Base-by-base conservation (phyloP, 2,888 invertebrate species). In the Lasioglossum leucozonium region DNA sequence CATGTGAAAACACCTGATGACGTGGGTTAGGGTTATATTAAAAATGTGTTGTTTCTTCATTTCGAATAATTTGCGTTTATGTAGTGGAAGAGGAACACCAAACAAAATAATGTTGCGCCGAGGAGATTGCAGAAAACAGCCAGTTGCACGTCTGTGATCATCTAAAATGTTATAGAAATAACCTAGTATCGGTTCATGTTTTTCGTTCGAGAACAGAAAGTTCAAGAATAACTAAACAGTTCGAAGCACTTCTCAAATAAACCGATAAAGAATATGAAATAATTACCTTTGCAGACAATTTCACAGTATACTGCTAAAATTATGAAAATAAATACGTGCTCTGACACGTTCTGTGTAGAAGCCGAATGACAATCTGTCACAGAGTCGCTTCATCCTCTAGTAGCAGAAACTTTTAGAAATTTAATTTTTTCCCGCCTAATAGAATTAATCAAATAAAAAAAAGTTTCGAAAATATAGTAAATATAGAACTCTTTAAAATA, bases 21-120 rank as follows among this genome's bases (percentile, higher is more conserved):
- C 30, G 26, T 55, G 10, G 37, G 16, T 42, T 79, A 10, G 75
- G 84, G 69, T 83, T 77, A 84, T 58, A 67, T 79, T 67, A 4
- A 13, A 10, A 74, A 26, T 42, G 30, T 30, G 26, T 26, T 58
- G 1, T 13, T 81, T 30, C 82, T 79, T 95, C 93, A 96, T 95
- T 96, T 97, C 0, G 96, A 95, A 93, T 97, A 97, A 94, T 98
- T 99, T 0, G 98, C 98, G 90, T 98, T 97, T 78, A 99, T 98
- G 94, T 99, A 99, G 94, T 99, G 99, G 94, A 98, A 99, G 2
- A 99, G 96, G 74, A 99, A 98, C n/a, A 99, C 99, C 91, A 99
- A 95, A 76, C 99, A 96, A 93, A 99, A 98, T 62, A 98, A 96
- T 0, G 98, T 97, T 4, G 99, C 99, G 88, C 99, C 99, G 89